Conservation (phyloP, 2,888 invertebrate genomes). For the Pseudanteris insignis region DNA sequence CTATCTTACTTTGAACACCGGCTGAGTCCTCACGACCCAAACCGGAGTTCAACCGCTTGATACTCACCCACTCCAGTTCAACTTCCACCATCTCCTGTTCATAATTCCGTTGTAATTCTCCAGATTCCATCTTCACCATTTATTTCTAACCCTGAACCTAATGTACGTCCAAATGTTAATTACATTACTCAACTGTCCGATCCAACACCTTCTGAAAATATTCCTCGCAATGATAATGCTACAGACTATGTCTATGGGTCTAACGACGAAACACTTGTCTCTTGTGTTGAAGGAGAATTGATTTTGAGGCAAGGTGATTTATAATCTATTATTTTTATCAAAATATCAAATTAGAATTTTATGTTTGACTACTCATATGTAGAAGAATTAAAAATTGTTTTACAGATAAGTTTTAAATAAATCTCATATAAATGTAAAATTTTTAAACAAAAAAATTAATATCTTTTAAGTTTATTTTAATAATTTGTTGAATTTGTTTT, state of each 20-base stretch:
- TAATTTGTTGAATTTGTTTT: no score
- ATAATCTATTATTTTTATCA: no score
- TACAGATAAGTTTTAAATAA: no score
- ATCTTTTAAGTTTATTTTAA: no score
- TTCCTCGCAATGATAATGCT: conserved; percentile 52
- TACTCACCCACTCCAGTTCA: conserved; percentile 70
- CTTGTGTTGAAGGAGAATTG: conserved; percentile 58
- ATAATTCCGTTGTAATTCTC: conserved; percentile 61
- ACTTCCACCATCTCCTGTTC: conserved; percentile 60
- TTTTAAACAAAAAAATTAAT: no score
- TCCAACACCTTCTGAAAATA: conserved; percentile 50
- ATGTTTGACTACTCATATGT: no score
- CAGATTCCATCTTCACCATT: conserved; percentile 62
- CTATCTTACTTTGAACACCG: conserved; percentile 64
- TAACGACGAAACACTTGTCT: conserved; percentile 56
- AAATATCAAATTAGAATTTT: no score
- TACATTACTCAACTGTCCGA: conserved; percentile 54
- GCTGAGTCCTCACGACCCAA: conserved; percentile 65
- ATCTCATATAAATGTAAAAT: no score
- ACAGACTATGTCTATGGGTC: conserved; percentile 56
- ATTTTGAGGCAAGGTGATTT: conserved; percentile 64
- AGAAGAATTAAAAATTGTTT: no score
- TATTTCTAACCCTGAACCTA: conserved; percentile 56
- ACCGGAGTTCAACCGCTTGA: conserved; percentile 71
- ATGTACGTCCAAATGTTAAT: conserved; percentile 52